Conservation (phyloP, 2,113 vertebrate species). For the Grammomys dolichurus region DNA sequence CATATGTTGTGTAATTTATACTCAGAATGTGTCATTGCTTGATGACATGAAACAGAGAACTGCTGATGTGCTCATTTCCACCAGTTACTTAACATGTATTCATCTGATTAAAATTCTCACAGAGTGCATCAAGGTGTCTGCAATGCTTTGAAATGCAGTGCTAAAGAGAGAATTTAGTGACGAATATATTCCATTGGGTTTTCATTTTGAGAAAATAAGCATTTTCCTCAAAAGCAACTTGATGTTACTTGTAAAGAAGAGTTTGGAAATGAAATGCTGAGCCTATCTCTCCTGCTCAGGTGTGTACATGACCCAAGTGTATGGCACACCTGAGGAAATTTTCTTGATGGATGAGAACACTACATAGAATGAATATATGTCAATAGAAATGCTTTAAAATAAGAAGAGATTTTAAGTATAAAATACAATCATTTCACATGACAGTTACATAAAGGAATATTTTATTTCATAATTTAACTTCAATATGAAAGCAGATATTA, state of each 20-base stretch:
- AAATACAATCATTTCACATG: not conserved
- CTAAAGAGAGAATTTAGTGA: slow-evolving; percentile 10
- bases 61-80: not conserved
- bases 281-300: not conserved
- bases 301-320: not conserved
- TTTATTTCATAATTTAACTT: slow-evolving; percentile 23
- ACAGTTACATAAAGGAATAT: not conserved
- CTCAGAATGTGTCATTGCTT: not conserved
- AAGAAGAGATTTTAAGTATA: not conserved
- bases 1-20: slow-evolving; percentile 1
- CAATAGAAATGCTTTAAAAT: not conserved
- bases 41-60: not conserved
- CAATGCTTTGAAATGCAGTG: slow-evolving; percentile 23
- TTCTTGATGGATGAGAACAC: not conserved
- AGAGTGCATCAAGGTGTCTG: not conserved
- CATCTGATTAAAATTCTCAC: slow-evolving; percentile 3
- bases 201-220: slow-evolving; percentile 31
- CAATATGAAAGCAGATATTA: not conserved
- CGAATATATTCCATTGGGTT: slow-evolving; percentile 48
- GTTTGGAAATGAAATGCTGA: not conserved
- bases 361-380: not conserved
- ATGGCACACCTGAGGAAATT: not conserved
- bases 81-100: not conserved
- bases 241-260: not conserved
- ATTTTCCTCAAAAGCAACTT: not conserved